Percentiles rank a stretch among this genome's conserved stretches.
Conservation (phyloP, 2,797 vertebrate species). For the Eospalax fontanierii region DNA sequence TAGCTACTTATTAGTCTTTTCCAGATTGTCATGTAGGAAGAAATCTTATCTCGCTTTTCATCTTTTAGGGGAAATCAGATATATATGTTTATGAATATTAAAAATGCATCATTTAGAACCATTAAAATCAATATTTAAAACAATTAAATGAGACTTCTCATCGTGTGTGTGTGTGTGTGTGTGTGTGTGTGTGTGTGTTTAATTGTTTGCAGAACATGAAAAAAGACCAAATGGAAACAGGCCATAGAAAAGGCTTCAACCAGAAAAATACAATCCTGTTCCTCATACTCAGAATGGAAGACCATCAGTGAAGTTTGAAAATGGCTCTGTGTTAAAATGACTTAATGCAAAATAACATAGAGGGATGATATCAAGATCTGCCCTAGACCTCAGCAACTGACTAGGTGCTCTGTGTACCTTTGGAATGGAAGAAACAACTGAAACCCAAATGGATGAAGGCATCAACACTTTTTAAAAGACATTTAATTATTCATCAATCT, state of each 20-base stretch:
- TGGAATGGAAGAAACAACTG: background rate
- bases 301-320: background rate
- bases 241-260: background rate
- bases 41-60: background rate
- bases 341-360: too few species aligned
- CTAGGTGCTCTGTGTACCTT: background rate
- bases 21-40: background rate
- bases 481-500: background rate
- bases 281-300: background rate
- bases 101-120: background rate
- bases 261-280: slow-evolving; percentile 11
- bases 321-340: background rate
- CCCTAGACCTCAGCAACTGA: background rate
- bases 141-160: background rate
- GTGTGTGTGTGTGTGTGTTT: too few species aligned
- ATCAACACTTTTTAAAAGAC: background rate
- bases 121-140: background rate
- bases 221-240: background rate
- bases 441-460: background rate
- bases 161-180: background rate
- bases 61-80: background rate
- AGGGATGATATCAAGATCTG: background rate
- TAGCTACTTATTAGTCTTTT: background rate
- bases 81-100: background rate
- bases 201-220: background rate